A percentile compares a stretch with the other conserved stretches of the same genome.
phyloP scores from a whole-genome alignment of 2,888 invertebrate genomes.

The Euzophera pinguis region DNA sequence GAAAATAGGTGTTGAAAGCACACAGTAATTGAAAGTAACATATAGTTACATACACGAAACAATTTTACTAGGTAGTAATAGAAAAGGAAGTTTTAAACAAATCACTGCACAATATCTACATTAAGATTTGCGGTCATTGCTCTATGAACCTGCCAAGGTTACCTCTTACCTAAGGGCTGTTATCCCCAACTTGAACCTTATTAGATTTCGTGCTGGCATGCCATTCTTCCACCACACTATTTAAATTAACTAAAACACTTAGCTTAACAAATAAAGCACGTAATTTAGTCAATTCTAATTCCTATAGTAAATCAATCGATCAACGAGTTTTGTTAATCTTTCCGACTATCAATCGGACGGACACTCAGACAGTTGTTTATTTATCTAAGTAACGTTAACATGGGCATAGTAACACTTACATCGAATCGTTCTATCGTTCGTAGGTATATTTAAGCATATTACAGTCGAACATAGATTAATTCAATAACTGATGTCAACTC shows the following conservation, averaged over 20 bases:
- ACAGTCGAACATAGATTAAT: conserved; percentile 37
- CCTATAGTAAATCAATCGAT: conserved; percentile 40
- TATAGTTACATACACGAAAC: no score
- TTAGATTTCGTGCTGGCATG: conserved; percentile 36
- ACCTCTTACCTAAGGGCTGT: conserved; percentile 40
- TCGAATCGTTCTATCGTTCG: conserved; percentile 32
- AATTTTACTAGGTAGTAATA: no score
- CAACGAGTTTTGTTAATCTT: conserved; percentile 17
- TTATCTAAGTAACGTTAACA: conserved; percentile 36
- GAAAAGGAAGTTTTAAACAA: no score
- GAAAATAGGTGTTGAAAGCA: conserved; percentile 34
- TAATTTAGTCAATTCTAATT: conserved; percentile 28
- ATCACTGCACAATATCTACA: conserved; percentile 12
- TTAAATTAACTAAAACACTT: no score
- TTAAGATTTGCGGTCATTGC: conserved; percentile 50
- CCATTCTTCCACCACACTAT: conserved; percentile 21
- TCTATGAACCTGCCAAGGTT: conserved; percentile 64
- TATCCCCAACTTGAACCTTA: conserved; percentile 31
- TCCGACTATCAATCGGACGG: background rate
- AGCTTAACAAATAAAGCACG: conserved; percentile 34
- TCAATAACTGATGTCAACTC: conserved; percentile 21
- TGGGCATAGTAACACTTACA: conserved; percentile 36
- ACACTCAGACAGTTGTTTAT: conserved; percentile 45
- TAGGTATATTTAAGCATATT: conserved; percentile 31
- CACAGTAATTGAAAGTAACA: conserved; percentile 19